Conservation (phyloP, 2,888 invertebrate species). For the Doris montereyensis region DNA sequence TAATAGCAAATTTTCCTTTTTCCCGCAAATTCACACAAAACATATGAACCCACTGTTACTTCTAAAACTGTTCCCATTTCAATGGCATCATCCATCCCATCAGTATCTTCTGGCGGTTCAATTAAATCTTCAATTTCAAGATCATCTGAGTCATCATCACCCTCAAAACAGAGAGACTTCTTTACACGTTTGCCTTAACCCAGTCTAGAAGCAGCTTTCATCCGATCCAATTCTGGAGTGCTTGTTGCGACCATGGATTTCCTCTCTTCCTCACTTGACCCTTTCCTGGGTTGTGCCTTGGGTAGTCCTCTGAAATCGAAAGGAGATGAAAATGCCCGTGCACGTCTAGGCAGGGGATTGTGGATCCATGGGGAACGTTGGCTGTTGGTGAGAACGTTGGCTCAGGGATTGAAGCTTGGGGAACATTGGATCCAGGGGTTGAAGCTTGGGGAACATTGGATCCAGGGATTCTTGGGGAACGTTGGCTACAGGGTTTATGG, state of each 20-base stretch:
- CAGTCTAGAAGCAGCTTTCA: neutral
- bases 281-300: neutral
- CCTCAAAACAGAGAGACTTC: conserved; percentile 14
- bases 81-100: neutral
- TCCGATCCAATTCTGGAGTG: neutral
- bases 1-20: neutral
- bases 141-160: neutral
- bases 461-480: no score
- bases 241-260: conserved; percentile 8
- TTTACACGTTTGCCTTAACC: neutral
- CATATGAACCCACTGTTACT: neutral
- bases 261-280: neutral
- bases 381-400: neutral
- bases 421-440: conserved; percentile 8
- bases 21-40: neutral
- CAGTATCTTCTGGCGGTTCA: neutral
- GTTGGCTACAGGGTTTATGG: no score
- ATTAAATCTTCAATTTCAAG: neutral
- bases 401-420: conserved; percentile 10
- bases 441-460: conserved; percentile 10
- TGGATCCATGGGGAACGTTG: no score
- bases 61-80: neutral
- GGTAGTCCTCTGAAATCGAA: conserved; percentile 18
- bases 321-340: conserved; percentile 5
- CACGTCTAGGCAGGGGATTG: no score